A percentile compares a stretch with the other conserved stretches of the same genome.
Conservation (phyloP, 2,888 invertebrate species). For the Augiades crinisus region DNA sequence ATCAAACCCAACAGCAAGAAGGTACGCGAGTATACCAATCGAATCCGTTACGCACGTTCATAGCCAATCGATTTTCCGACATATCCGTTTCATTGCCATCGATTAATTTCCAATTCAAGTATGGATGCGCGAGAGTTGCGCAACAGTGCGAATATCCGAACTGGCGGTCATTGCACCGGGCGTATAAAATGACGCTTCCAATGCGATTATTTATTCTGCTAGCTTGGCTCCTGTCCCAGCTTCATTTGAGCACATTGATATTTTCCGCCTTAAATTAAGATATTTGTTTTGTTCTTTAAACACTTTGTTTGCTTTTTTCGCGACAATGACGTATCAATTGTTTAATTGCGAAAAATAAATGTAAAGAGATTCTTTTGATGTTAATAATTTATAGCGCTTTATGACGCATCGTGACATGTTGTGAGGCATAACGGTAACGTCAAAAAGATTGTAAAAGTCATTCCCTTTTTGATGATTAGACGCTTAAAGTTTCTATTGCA, state of each 20-base stretch:
- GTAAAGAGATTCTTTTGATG: not conserved
- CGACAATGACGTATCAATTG: not conserved
- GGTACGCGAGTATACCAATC: not conserved
- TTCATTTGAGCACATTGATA: not conserved
- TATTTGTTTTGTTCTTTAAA: too few relatives aligned
- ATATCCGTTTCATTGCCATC: slow-evolving; percentile 22
- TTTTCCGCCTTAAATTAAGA: not conserved
- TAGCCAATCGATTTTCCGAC: slow-evolving; percentile 15
- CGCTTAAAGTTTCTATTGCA: slow-evolving; percentile 15
- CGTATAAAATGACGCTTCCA: slow-evolving; percentile 52
- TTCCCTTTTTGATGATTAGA: slow-evolving; percentile 4
- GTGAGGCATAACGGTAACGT: not conserved
- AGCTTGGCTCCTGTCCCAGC: slow-evolving; percentile 35
- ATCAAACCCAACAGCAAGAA: not conserved
- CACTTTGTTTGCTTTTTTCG: not conserved
- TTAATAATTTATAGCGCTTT: not conserved
- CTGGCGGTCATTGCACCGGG: slow-evolving; percentile 55
- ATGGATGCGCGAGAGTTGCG: slow-evolving; percentile 50
- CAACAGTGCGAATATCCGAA: slow-evolving; percentile 53
- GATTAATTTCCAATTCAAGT: slow-evolving; percentile 22
- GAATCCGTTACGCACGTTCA: not conserved
- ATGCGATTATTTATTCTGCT: slow-evolving; percentile 33
- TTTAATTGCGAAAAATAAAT: slow-evolving; percentile 7
- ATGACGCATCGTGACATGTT: slow-evolving; percentile 1
- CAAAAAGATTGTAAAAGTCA: slow-evolving; percentile 4